A percentile compares a stretch with the other conserved stretches of the same genome.
Conservation (phyloP, 2,888 invertebrate genomes). For the Luperina nickerlii region DNA sequence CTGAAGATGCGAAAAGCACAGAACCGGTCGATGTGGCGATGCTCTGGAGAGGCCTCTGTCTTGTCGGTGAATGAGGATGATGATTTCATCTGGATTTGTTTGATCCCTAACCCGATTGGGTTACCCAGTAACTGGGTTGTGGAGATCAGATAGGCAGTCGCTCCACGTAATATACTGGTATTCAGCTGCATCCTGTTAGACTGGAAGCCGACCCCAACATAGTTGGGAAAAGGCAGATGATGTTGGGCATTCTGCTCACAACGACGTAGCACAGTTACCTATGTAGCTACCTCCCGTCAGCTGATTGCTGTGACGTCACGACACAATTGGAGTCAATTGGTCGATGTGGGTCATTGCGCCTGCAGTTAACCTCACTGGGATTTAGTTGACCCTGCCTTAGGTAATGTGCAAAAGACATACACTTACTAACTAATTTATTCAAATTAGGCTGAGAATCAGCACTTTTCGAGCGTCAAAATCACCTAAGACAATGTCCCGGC, state of each 20-base stretch:
- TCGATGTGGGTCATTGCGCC: slow-evolving; percentile 51
- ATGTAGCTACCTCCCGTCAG: slow-evolving; percentile 18
- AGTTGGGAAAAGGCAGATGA: neutral
- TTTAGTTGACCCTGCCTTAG: slow-evolving; percentile 38
- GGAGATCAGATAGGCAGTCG: neutral
- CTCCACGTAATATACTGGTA: neutral
- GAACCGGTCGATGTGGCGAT: no score
- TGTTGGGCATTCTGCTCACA: neutral
- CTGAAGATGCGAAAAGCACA: no score
- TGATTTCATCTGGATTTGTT: no score
- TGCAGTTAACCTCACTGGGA: slow-evolving; percentile 37
- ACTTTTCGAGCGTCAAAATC: no score
- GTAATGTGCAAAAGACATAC: neutral
- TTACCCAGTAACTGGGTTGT: neutral
- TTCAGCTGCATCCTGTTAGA: neutral
- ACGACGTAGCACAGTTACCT: neutral
- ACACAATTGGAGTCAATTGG: slow-evolving; percentile 38
- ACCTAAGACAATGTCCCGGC: no score
- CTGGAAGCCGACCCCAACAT: neutral
- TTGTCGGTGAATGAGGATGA: no score
- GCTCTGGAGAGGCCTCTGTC: no score
- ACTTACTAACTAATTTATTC: no score
- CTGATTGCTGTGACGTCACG: slow-evolving; percentile 31
- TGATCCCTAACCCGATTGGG: no score
- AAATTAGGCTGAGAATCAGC: no score